Percentiles rank a stretch among this genome's conserved stretches.
Conservation (phyloP, 2,113 vertebrate genomes). For the Neotoma lepida region DNA sequence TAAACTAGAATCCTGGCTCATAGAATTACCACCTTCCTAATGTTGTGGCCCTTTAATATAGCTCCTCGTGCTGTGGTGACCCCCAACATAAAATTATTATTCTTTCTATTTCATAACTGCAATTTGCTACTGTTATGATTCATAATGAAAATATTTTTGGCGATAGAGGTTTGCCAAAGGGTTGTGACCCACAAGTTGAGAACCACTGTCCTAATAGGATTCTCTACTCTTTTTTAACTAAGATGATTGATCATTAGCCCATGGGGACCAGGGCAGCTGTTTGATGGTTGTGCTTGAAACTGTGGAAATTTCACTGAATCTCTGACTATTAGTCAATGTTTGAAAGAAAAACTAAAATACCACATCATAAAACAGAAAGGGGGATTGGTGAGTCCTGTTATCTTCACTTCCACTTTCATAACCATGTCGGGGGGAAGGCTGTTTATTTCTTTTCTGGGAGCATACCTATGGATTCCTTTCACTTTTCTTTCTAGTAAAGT, state of each 20-base stretch:
- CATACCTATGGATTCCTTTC: background rate
- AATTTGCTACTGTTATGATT: background rate
- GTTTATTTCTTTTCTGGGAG: background rate
- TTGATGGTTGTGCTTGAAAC: background rate
- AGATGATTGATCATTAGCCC: background rate
- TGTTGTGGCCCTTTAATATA: background rate
- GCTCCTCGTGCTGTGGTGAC: background rate
- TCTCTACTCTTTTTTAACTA: background rate
- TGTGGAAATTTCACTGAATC: background rate
- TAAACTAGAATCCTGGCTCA: slow-evolving; percentile 41
- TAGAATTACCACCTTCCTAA: background rate
- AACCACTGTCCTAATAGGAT: background rate
- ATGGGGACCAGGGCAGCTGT: background rate
- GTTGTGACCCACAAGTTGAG: background rate
- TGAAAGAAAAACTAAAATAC: background rate
- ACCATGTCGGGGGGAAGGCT: background rate
- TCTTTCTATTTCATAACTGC: background rate
- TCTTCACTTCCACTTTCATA: background rate
- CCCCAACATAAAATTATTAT: background rate
- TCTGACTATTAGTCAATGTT: background rate
- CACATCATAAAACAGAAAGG: background rate
- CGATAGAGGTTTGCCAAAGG: background rate
- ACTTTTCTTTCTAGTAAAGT: slow-evolving; percentile 5
- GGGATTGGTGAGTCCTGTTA: background rate
- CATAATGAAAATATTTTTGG: background rate